Percentiles rank a stretch among this genome's conserved stretches.
Conservation (phyloP, 2,113 vertebrate genomes). For the Amazona vittata region DNA sequence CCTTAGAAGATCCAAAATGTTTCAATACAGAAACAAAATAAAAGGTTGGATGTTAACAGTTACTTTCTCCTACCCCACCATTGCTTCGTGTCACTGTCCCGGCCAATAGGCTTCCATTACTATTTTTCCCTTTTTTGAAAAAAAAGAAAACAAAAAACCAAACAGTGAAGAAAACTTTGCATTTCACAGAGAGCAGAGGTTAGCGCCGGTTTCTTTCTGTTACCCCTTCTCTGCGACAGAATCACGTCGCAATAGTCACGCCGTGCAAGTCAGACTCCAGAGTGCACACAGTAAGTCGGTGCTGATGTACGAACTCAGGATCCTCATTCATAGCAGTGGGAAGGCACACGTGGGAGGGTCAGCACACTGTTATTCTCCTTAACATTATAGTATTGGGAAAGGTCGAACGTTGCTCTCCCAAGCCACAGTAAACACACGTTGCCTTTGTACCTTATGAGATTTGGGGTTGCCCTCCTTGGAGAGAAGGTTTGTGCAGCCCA, state of each 20-base stretch:
- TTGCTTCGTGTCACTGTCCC: neutral
- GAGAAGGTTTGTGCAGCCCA: neutral
- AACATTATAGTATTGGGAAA: neutral
- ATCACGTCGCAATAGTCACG: fast-evolving
- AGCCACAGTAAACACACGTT: fast-evolving
- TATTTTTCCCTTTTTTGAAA: neutral
- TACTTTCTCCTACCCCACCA: neutral
- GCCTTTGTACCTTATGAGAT: neutral
- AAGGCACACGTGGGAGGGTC: neutral
- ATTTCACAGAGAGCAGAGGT: neutral
- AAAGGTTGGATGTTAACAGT: neutral
- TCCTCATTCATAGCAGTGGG: fast-evolving
- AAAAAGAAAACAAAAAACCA: neutral
- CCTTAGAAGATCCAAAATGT: neutral
- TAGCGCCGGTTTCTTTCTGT: fast-evolving
- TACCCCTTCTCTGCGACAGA: neutral
- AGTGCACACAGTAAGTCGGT: fast-evolving
- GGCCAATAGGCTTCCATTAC: neutral
- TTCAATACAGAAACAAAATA: neutral
- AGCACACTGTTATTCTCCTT: neutral
- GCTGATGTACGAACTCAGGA: neutral
- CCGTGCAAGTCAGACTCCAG: neutral
- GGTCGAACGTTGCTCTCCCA: neutral
- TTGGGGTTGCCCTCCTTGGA: neutral
- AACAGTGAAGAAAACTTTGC: neutral